phyloP scores from a whole-genome alignment of 2,888 invertebrate species.

The Nomada fabriciana region DNA sequence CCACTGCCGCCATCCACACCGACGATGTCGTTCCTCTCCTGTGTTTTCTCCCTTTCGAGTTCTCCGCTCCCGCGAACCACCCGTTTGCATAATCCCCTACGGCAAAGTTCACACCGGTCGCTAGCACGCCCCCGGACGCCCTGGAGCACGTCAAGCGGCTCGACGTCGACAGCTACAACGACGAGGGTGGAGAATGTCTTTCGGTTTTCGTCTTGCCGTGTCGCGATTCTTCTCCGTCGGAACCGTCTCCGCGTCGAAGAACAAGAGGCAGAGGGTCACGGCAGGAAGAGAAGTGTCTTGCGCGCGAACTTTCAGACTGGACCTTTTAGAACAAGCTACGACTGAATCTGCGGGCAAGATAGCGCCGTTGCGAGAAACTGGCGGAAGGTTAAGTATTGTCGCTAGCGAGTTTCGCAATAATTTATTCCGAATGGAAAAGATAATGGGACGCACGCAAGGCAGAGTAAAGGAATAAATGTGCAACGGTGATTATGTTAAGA shows the following conservation, averaged over 20 bases:
- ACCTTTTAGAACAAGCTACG: slow-evolving; percentile 45
- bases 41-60: slow-evolving; percentile 58
- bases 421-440: no score
- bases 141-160: slow-evolving; percentile 60
- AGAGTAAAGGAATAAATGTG: no score
- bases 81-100: slow-evolving; percentile 80
- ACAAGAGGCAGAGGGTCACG: slow-evolving; percentile 10
- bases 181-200: slow-evolving; percentile 44
- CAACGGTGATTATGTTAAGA: no score
- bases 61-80: slow-evolving; percentile 64
- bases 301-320: slow-evolving; percentile 37
- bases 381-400: no score
- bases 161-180: slow-evolving; percentile 60
- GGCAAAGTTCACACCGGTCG: slow-evolving; percentile 78
- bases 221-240: slow-evolving; percentile 30
- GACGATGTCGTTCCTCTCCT: slow-evolving; percentile 49
- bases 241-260: slow-evolving; percentile 5
- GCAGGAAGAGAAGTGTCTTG: slow-evolving; percentile 22
- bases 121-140: slow-evolving; percentile 68
- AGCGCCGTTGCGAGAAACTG: no score
- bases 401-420: no score
- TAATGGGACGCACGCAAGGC: no score
- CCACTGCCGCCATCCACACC: slow-evolving; percentile 49
- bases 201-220: slow-evolving; percentile 43
- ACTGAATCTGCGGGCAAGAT: slow-evolving; percentile 25